phyloP scores from a whole-genome alignment of 2,113 vertebrate species.

The Cygnus buccinator region DNA sequence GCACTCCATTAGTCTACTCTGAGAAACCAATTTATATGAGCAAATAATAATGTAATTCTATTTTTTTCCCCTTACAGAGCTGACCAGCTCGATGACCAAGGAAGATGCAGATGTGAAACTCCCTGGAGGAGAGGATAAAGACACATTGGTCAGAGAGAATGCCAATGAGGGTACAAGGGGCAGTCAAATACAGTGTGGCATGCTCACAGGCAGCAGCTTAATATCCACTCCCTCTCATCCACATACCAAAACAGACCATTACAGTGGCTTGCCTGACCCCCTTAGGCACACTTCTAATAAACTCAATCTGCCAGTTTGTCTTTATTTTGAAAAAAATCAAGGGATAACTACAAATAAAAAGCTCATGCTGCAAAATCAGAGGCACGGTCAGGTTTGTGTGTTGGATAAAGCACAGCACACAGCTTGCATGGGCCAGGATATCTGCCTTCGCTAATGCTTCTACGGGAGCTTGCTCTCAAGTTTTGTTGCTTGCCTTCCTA shows the following conservation, averaged over 20 bases:
- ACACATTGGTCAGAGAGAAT: neutral
- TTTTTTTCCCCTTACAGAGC: neutral
- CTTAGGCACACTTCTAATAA: neutral
- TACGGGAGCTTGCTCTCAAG: neutral
- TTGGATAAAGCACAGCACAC: neutral
- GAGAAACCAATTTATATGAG: neutral
- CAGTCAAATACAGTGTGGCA: neutral
- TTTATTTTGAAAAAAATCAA: neutral
- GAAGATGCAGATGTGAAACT: neutral
- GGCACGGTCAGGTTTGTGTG: neutral
- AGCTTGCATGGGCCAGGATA: neutral
- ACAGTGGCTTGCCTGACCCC: neutral
- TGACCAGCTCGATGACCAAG: neutral
- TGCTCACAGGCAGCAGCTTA: neutral
- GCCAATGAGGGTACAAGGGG: neutral
- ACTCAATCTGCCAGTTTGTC: neutral
- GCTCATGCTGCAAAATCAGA: neutral
- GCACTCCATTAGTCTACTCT: neutral
- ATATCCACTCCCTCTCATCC: neutral
- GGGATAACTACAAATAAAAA: neutral
- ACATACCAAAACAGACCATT: neutral
- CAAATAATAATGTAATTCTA: conserved; percentile 10
- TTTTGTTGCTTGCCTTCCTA: neutral
- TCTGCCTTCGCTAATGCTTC: neutral
- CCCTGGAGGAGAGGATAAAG: neutral